Evolutionary conservation across 2,797 vertebrate genomes (phyloP), one percentile per base, ranked within the genome.

Genomic region (Xenops minutus): DNA sequence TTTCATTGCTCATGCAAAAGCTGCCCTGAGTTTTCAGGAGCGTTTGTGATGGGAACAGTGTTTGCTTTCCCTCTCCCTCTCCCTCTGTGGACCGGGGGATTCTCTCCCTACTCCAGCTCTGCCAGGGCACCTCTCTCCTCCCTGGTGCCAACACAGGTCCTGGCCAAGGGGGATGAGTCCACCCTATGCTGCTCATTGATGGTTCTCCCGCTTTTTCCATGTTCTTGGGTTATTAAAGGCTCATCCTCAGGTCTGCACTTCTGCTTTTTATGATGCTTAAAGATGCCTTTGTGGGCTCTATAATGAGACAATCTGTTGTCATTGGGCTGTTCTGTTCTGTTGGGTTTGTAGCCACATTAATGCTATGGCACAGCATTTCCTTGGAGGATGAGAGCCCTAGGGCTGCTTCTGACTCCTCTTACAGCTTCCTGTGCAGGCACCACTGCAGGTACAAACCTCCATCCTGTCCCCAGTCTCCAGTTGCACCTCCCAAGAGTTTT

Each of bases 21-120:
- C 94, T 85, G 77, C 55, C 44, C 73, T 22, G 90, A 13, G 85
- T 52, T 78, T 82, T 71, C 37, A 9, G 63, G 39, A 72, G 43
- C 3, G 1, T 58, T 81, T 23, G 51, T 27, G 77, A 22, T 29
- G 58, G 19, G 13, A 66, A 6, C 0, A 14, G 71, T 3, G 36
- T 19, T 80, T 46, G 85, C 27, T 79, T 76, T 62, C 58, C 3
- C 58, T 24, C 36, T 24, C 82, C 66, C 46, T n/a, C 44, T 48
- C 30, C 34, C 48, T 10, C 3, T 36, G 2, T 1, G 1, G 18
- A 14, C 10, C 0, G 2, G 0, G 0, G 8, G 24, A 18, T 18
- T 22, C 4, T 55, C 2, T 9, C 39, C 64, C 41, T 67, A 3
- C 14, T 1, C 27, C 41, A 39, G 20, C 19, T 2, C 29, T 3